phyloP scores from a whole-genome alignment of 2,113 vertebrate species.

The Elgaria multicarinata region DNA sequence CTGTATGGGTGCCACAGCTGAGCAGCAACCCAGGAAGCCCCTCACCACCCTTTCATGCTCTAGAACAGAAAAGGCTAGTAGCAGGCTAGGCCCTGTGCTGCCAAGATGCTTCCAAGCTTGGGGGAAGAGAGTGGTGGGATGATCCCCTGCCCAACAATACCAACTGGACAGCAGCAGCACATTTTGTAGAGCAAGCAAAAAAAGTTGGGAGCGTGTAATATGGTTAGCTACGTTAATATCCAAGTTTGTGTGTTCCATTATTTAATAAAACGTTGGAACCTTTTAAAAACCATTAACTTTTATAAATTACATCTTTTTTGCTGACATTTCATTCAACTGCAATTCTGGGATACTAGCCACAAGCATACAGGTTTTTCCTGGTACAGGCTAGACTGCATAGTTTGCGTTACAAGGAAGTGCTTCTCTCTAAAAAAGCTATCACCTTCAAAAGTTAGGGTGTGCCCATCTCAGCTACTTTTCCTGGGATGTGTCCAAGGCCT shows the following conservation, averaged over 20 bases:
- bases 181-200: not conserved
- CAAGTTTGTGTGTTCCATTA: not conserved
- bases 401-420: not conserved
- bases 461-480: not conserved
- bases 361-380: not conserved
- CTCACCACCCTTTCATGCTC: not conserved
- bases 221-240: not conserved
- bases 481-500: not conserved
- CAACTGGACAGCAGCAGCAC: not conserved
- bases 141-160: not conserved
- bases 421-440: not conserved
- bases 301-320: not conserved
- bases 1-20: not conserved
- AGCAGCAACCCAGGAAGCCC: not conserved
- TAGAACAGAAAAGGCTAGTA: not conserved
- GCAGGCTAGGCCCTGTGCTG: not conserved
- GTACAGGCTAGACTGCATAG: not conserved
- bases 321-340: not conserved
- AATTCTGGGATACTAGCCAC: not conserved
- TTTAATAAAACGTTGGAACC: not conserved
- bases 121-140: not conserved
- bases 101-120: not conserved
- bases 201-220: not conserved
- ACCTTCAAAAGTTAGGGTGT: not conserved
- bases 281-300: not conserved